Evolutionary conservation across 2,888 invertebrate species (phyloP).

Genomic region (Acanthococcus lagerstroemiae): DNA sequence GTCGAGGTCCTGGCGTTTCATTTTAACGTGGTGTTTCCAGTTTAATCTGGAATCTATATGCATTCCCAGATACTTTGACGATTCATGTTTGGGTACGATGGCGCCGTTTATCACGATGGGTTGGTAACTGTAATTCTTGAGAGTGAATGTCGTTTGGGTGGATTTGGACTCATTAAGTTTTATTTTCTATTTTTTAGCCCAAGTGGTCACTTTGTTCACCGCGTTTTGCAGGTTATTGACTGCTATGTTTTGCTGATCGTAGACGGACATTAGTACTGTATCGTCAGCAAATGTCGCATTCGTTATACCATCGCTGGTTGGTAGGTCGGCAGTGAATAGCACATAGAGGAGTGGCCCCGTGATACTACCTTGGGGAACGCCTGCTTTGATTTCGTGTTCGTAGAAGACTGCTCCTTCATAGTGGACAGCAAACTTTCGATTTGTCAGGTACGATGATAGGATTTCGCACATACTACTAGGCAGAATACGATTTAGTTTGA

Average conservation of each 20-base stretch:
- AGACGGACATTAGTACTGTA: neutral
- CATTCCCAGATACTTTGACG: neutral
- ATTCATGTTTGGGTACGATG: neutral
- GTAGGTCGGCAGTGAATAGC: neutral
- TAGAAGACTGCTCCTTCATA: neutral
- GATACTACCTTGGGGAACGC: conserved; percentile 1
- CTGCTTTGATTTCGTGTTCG: neutral
- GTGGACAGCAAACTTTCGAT: neutral
- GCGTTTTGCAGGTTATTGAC: neutral
- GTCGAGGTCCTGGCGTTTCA: neutral
- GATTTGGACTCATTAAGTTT: conserved; percentile 4
- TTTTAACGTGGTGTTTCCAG: neutral
- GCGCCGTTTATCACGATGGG: neutral
- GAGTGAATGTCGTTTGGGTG: neutral
- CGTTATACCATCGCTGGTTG: neutral
- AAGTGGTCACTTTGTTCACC: neutral
- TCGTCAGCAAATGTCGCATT: conserved; percentile 1
- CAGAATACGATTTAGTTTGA: neutral
- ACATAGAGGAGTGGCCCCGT: neutral
- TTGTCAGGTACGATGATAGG: neutral
- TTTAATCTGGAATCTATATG: neutral
- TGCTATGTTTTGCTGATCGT: neutral
- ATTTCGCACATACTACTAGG: neutral
- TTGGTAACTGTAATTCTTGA: neutral
- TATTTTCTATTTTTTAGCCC: neutral